These are phyloP conservation scores for Catharus bicknelli DNA, from an alignment of 2,113 vertebrate species.

Conservation along the genomic window DNA sequence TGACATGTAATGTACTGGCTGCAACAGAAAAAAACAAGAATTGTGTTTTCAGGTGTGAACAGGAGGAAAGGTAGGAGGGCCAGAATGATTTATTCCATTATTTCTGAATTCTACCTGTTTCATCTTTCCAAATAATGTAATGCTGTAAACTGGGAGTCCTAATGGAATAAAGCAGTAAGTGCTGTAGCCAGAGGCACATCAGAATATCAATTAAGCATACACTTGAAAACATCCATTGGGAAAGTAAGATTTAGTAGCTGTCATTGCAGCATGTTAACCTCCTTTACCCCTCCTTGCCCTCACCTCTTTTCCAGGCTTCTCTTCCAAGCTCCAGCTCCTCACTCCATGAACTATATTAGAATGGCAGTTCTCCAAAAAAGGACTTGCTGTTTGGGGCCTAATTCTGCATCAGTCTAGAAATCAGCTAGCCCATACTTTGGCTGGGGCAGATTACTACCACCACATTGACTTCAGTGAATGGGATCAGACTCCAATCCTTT, in stretches of 20 bases:
- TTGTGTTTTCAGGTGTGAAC: not conserved
- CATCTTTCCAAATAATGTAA: not conserved
- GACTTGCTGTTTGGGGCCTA: not conserved
- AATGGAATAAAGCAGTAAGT: constrained; percentile 19
- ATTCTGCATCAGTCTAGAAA: not conserved
- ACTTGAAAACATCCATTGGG: constrained; percentile 23
- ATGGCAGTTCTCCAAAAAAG: not conserved
- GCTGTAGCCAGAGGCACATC: not conserved
- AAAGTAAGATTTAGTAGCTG: constrained; percentile 27
- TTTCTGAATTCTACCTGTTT: constrained; percentile 8
- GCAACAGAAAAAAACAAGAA: not conserved
- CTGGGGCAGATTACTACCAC: not conserved
- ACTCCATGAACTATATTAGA: not conserved
- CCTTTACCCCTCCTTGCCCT: not conserved
- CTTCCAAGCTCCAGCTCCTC: not conserved
- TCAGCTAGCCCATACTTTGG: not conserved
- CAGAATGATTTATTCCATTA: not conserved
- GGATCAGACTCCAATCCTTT: not conserved
- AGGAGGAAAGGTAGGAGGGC: not conserved
- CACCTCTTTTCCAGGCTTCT: not conserved
- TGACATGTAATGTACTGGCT: not conserved
- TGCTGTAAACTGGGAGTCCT: constrained; percentile 6
- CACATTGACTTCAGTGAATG: not conserved
- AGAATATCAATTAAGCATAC: constrained; percentile 40
- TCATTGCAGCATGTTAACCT: not conserved